These are phyloP conservation scores for Nycticebus coucang DNA, from an alignment of 2,113 vertebrate species.

Conservation along the genomic window DNA sequence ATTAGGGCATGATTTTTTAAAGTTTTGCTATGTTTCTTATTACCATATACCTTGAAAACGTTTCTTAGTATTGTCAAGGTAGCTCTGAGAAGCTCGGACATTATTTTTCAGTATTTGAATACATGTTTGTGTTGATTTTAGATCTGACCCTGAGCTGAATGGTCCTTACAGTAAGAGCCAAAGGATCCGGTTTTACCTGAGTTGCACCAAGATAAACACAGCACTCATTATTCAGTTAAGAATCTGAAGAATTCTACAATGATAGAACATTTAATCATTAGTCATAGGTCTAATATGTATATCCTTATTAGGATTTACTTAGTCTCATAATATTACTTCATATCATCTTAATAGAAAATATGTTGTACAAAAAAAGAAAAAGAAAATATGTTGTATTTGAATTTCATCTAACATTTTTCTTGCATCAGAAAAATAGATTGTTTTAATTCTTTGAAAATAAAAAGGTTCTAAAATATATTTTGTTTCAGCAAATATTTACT, in stretches of 20 bases:
- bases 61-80: not conserved
- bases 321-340: not conserved
- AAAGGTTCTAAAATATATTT: not conserved
- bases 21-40: not conserved
- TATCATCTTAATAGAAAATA: not conserved
- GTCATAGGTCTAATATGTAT: not conserved
- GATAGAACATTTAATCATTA: not conserved
- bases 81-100: not conserved
- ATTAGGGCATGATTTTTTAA: not conserved
- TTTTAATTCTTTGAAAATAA: conserved; percentile 12
- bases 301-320: not conserved
- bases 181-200: not conserved
- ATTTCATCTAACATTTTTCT: not conserved
- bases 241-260: too few species aligned
- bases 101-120: not conserved
- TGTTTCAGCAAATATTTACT: not conserved
- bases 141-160: not conserved
- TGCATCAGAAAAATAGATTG: not conserved
- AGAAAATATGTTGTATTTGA: not conserved
- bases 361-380: not conserved
- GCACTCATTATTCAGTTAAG: not conserved
- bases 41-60: not conserved
- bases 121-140: conserved; percentile 1
- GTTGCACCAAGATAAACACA: not conserved
- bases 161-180: not conserved